These are phyloP conservation scores for Hirtodrosophila cameraria DNA, from an alignment of 2,888 invertebrate species.

Conservation along the genomic window DNA sequence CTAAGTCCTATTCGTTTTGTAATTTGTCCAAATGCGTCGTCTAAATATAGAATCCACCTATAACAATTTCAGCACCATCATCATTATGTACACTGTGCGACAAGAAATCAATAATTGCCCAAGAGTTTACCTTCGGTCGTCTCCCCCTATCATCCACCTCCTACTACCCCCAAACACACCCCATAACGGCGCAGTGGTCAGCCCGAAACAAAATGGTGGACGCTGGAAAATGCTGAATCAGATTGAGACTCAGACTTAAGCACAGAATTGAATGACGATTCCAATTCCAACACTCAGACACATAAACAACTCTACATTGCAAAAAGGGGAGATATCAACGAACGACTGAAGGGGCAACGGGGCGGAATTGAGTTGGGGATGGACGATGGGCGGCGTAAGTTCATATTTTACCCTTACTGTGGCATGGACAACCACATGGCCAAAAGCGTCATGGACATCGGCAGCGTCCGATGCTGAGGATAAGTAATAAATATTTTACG, in stretches of 20 bases:
- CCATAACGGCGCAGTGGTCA: slow-evolving; percentile 45
- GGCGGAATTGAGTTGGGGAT: background rate
- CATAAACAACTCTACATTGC: slow-evolving; percentile 64
- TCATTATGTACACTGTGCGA: slow-evolving; percentile 7
- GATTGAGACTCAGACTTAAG: slow-evolving; percentile 1
- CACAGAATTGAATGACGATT: background rate
- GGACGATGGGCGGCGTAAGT: slow-evolving; percentile 18
- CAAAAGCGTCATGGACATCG: slow-evolving; percentile 36
- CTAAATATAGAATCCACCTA: slow-evolving; percentile 8
- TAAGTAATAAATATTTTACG: slow-evolving; percentile 76
- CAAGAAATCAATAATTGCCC: slow-evolving; percentile 58
- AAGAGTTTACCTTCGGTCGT: slow-evolving; percentile 29
- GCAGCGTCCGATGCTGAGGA: slow-evolving; percentile 38
- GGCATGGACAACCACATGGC: slow-evolving; percentile 30
- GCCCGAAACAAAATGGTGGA: slow-evolving; percentile 56
- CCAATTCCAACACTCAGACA: slow-evolving; percentile 52
- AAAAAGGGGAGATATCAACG: slow-evolving; percentile 43
- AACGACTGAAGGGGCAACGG: slow-evolving; percentile 13
- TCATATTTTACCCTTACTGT: slow-evolving; percentile 67
- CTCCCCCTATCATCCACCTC: background rate
- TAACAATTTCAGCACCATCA: background rate
- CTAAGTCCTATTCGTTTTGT: background rate
- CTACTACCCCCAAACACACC: background rate
- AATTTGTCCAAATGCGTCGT: slow-evolving; percentile 5
- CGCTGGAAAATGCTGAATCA: slow-evolving; percentile 51